phyloP scores from a whole-genome alignment of 2,888 invertebrate genomes.

The Neelides folsomi region DNA sequence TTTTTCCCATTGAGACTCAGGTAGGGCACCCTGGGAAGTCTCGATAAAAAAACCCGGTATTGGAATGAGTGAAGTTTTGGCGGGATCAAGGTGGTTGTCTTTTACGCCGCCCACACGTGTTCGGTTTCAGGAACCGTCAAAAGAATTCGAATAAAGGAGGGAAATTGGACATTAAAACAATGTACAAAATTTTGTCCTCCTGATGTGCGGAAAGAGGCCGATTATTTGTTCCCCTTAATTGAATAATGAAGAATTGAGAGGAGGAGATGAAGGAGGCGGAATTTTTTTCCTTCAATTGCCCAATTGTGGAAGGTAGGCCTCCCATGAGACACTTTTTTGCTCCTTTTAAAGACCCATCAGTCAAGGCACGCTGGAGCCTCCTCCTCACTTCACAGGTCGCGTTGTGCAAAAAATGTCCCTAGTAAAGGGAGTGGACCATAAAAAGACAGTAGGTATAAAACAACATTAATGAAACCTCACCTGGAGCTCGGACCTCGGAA shows the following conservation, averaged over 20 bases:
- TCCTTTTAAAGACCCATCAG: constrained; percentile 1
- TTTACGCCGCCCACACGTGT: background rate
- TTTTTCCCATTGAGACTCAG: no score
- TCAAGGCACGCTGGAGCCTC: background rate
- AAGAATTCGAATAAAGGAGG: background rate
- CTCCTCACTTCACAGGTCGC: background rate
- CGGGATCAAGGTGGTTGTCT: background rate
- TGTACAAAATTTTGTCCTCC: no score
- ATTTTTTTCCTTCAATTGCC: constrained; percentile 5
- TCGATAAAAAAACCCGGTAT: background rate
- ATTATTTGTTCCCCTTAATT: no score
- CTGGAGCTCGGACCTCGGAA: background rate
- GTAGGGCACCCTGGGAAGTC: background rate
- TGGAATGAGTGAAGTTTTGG: background rate
- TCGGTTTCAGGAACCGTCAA: constrained; percentile 2
- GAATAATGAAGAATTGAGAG: no score
- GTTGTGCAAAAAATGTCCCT: constrained; percentile 4
- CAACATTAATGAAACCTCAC: background rate
- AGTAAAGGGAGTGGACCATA: constrained; percentile 1
- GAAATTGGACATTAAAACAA: no score
- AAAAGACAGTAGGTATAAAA: background rate
- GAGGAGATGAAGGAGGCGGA: constrained; percentile 1
- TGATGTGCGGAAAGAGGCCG: no score
- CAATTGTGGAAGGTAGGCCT: constrained; percentile 2
- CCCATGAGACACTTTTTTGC: constrained; percentile 8